Evolutionary conservation across 2,888 invertebrate species (phyloP), one percentile per base, ranked within the genome.

Genomic region (Orgyia antiqua): DNA sequence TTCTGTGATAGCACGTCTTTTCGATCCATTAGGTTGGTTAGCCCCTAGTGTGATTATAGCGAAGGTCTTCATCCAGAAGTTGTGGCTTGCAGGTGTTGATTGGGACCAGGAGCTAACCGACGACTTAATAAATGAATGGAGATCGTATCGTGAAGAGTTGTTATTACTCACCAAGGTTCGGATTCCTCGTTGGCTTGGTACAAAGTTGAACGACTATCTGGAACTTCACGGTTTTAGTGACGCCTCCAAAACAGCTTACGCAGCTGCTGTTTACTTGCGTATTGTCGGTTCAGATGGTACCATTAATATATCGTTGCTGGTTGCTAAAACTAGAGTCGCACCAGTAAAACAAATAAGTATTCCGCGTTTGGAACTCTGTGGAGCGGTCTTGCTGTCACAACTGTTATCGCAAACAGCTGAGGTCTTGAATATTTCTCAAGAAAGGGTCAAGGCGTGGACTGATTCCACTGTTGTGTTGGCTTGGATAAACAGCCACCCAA

Each of bases 201-300:
- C 27, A 0, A 24, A 12, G 2, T 1, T 6, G 2, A 13, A 25
- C 8, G 44, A 41, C 21, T 9, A 13, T 4, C 2, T 37, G 0
- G 48, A 54, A 10, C 20, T 54, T 10, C 49, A 51, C 11, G 54
- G 50, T 0, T 54, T 51, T 9, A 30, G 39, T 7, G 54, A 52
- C 9, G 44, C 52, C 0, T 45, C 49, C 0, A 41, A 25, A 4
- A n/a, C 15, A 3, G 53, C 49, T 0, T 48, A 50, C 28, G 10
- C 31, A 1, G 31, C 36, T 2, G 36, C 25, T 4, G 6, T 36
- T 11, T 36, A 36, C 13, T 4, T 28, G 8, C 26, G 29, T 1
- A 20, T 17, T 1, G 21, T 11, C 7, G 25, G 26, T 23, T 9
- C 4, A 1, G 9, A n/a, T 10, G 33, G 33, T 2, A 10, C 20